A percentile compares a stretch with the other conserved stretches of the same genome.
phyloP scores from a whole-genome alignment of 2,113 vertebrate species.

The Clinocottus analis region DNA sequence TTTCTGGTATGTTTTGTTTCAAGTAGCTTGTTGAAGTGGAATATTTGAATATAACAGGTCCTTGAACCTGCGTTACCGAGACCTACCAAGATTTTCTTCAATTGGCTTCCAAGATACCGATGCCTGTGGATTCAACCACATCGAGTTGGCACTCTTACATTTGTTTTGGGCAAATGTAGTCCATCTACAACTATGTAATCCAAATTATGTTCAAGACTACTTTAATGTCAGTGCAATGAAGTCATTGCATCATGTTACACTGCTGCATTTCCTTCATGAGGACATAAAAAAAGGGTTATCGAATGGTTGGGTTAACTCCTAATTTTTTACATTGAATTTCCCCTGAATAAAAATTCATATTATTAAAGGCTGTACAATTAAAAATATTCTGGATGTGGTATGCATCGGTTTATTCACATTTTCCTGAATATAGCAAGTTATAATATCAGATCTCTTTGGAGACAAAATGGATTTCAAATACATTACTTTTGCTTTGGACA shows the following conservation, averaged over 20 bases:
- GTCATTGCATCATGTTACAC: background rate
- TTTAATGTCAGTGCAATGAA: background rate
- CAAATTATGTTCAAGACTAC: background rate
- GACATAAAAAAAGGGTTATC: background rate
- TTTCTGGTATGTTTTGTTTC: too few relatives aligned
- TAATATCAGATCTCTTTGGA: background rate
- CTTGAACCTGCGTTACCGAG: too few relatives aligned
- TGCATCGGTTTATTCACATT: background rate
- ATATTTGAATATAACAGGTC: too few relatives aligned
- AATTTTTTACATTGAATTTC: background rate
- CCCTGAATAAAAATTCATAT: background rate
- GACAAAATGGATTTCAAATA: background rate
- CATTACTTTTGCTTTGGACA: background rate
- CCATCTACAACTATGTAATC: background rate
- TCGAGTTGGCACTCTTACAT: too few relatives aligned
- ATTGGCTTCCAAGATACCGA: too few relatives aligned
- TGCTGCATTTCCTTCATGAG: background rate
- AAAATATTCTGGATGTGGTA: background rate
- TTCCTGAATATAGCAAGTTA: background rate
- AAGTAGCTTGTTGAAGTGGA: too few relatives aligned
- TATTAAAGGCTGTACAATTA: background rate
- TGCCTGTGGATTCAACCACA: too few relatives aligned
- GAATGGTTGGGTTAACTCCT: background rate
- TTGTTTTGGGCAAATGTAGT: background rate
- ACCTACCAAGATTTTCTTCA: too few relatives aligned